These are phyloP conservation scores for Diplolepis rosae DNA, from an alignment of 2,888 invertebrate species.

Conservation along the genomic window DNA sequence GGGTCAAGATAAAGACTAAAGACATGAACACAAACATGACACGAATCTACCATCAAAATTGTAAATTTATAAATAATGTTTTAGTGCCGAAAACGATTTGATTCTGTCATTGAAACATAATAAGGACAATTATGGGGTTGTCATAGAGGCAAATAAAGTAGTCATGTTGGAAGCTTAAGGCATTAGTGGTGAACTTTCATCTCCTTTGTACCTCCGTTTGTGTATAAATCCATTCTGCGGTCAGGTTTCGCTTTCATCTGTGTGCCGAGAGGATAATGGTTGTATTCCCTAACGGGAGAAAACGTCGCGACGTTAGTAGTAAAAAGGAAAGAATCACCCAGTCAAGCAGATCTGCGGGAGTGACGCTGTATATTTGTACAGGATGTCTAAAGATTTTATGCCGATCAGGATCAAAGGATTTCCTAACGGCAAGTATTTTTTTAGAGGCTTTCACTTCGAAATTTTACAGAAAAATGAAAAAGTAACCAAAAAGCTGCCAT, in stretches of 20 bases:
- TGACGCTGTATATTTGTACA: slow-evolving; percentile 39
- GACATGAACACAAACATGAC: too few species aligned
- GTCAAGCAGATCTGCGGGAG: slow-evolving; percentile 41
- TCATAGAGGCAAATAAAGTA: neutral
- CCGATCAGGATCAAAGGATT: slow-evolving; percentile 58
- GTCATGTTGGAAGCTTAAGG: slow-evolving; percentile 34
- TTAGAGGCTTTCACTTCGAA: neutral
- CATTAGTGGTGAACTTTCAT: slow-evolving; percentile 57
- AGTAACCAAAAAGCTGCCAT: too few species aligned
- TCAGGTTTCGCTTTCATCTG: slow-evolving; percentile 71
- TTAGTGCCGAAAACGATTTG: too few species aligned
- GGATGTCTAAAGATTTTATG: slow-evolving; percentile 41
- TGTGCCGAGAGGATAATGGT: slow-evolving; percentile 66
- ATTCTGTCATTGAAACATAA: too few species aligned
- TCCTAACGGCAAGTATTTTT: slow-evolving; percentile 27
- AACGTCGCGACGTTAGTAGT: slow-evolving; percentile 44
- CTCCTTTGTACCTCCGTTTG: slow-evolving; percentile 55
- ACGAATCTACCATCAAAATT: too few species aligned
- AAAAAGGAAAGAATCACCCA: too few species aligned
- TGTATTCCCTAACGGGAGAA: slow-evolving; percentile 68
- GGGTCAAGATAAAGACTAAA: too few species aligned
- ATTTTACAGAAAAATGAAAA: too few species aligned
- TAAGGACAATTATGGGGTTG: neutral
- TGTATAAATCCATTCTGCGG: slow-evolving; percentile 67
- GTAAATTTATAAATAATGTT: too few species aligned